phyloP scores from a whole-genome alignment of 1,140 invertebrate species.

The Teleogryllus occipitalis region DNA sequence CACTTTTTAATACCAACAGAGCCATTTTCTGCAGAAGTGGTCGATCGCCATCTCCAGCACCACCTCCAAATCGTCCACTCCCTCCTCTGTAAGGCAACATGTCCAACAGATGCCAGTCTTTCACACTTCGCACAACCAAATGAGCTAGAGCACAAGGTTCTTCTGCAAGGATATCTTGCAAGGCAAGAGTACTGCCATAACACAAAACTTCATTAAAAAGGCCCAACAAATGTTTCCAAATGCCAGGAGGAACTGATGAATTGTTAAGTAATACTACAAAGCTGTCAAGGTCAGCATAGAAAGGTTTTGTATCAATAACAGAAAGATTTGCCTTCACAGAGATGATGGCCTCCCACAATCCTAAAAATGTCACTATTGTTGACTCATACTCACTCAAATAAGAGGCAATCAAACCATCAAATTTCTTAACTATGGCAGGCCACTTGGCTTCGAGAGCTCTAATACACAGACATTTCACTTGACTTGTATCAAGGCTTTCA shows the following conservation, averaged over 20 bases:
- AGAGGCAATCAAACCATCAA: slow-evolving; percentile 41
- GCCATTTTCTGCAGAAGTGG: slow-evolving; percentile 76
- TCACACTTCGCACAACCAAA: slow-evolving; percentile 72
- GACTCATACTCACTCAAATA: slow-evolving; percentile 41
- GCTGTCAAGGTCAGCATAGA: slow-evolving; percentile 73
- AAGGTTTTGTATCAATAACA: slow-evolving; percentile 78
- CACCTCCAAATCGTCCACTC: slow-evolving; percentile 44
- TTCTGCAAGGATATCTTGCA: slow-evolving; percentile 76
- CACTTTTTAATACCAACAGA: slow-evolving; percentile 73
- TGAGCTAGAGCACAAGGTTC: slow-evolving; percentile 79
- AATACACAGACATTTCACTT: slow-evolving; percentile 75
- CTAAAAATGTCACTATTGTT: slow-evolving; percentile 67
- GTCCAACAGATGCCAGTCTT: slow-evolving; percentile 70
- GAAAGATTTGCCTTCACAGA: slow-evolving; percentile 83
- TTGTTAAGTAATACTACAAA: slow-evolving; percentile 65
- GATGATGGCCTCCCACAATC: slow-evolving; percentile 83
- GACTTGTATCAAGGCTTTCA: slow-evolving; percentile 64
- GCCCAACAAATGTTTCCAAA: slow-evolving; percentile 75
- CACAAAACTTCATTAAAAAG: slow-evolving; percentile 82
- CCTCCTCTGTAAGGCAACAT: slow-evolving; percentile 49
- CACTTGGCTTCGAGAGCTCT: slow-evolving; percentile 75
- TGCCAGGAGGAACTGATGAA: slow-evolving; percentile 61
- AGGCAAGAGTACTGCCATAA: slow-evolving; percentile 77
- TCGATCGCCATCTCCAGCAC: slow-evolving; percentile 44
- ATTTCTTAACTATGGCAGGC: slow-evolving; percentile 59